Evolutionary conservation across 1,140 invertebrate species (phyloP).

Genomic region (Cydia fagiglandana): DNA sequence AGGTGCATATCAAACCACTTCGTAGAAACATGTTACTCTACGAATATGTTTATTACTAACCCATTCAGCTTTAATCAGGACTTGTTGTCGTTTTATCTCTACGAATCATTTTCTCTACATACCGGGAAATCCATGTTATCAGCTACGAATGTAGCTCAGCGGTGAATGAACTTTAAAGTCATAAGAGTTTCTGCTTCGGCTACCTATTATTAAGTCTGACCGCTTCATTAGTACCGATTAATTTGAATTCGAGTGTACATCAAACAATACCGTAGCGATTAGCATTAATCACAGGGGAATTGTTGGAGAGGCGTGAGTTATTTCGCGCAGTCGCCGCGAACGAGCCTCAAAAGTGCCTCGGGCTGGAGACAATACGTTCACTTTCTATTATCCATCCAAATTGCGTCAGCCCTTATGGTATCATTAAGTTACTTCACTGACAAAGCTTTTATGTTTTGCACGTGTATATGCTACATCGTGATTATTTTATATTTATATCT

Average conservation of each 20-base stretch:
- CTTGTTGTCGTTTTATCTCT: no score
- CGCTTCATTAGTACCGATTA: no score
- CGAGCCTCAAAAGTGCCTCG: constrained; percentile 16
- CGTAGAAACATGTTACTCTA: not conserved
- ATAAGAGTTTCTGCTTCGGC: not conserved
- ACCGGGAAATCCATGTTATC: no score
- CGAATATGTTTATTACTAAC: not conserved
- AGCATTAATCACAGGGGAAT: constrained; percentile 6
- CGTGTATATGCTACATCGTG: not conserved
- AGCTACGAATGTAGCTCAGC: no score
- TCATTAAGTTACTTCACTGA: constrained; percentile 47
- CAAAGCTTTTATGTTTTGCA: constrained; percentile 43
- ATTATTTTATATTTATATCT: constrained; percentile 4
- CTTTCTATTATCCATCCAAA: constrained; percentile 47
- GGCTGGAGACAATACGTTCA: constrained; percentile 45
- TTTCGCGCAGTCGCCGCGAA: constrained; percentile 4
- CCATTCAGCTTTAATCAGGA: no score
- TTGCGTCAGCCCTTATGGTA: constrained; percentile 48
- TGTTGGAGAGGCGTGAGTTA: constrained; percentile 11
- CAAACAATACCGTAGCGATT: constrained; percentile 20
- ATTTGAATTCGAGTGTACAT: constrained; percentile 4
- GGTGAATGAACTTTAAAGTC: no score
- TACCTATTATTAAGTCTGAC: not conserved
- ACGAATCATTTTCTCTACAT: no score
- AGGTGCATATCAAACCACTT: not conserved